Conservation (phyloP, 1,140 invertebrate species). For the Bombus confusus region DNA sequence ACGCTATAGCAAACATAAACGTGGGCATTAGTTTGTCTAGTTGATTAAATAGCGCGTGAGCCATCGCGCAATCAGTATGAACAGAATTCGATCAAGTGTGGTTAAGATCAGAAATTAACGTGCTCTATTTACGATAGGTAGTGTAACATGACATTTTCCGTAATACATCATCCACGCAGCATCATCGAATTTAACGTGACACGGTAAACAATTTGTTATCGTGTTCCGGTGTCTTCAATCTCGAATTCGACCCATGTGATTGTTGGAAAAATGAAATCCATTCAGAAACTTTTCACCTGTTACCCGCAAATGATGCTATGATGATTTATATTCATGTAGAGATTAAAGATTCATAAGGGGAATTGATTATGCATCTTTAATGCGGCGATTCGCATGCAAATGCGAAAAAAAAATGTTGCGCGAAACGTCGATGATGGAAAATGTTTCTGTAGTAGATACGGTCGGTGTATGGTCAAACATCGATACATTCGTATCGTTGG, state of each 20-base stretch:
- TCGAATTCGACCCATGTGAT: not conserved
- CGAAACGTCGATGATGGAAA: no score
- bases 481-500: no score
- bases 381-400: conserved; percentile 22
- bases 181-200: not conserved
- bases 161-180: not conserved
- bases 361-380: conserved; percentile 22
- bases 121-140: not conserved
- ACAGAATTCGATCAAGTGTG: not conserved
- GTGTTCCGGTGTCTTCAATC: not conserved
- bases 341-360: conserved; percentile 42
- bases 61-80: not conserved
- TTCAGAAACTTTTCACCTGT: not conserved
- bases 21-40: not conserved
- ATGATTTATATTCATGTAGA: conserved; percentile 38
- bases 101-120: not conserved
- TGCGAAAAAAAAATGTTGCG: conserved; percentile 3
- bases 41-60: not conserved
- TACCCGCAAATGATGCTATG: not conserved
- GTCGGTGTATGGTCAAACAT: not conserved
- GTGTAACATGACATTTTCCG: not conserved
- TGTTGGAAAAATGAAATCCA: not conserved
- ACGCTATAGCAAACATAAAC: not conserved
- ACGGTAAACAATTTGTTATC: not conserved
- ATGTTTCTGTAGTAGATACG: not conserved